Evolutionary conservation across 1,140 invertebrate species (phyloP).

Genomic region (Heliothis subflexa): DNA sequence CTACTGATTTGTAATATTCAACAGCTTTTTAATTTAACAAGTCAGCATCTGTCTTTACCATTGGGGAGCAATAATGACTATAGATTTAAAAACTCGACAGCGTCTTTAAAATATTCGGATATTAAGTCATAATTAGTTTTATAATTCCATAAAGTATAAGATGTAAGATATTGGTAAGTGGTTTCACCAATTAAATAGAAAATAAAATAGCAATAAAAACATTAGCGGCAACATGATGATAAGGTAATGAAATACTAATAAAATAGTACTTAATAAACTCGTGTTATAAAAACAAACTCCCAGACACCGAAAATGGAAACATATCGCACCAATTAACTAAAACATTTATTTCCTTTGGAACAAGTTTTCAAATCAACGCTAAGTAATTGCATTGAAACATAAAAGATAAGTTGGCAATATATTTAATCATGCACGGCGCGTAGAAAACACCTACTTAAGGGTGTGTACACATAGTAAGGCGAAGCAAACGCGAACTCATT

Average conservation of each 20-base stretch:
- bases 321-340: conserved; percentile 38
- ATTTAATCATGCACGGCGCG: conserved; percentile 38
- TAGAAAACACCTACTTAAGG: conserved; percentile 42
- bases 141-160: no score
- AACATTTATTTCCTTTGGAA: conserved; percentile 19
- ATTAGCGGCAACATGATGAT: background rate
- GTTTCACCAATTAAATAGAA: background rate
- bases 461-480: conserved; percentile 4
- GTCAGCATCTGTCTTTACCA: background rate
- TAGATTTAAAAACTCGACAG: no score
- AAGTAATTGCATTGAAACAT: conserved; percentile 44
- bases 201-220: conserved; percentile 20
- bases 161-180: no score
- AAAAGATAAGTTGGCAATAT: conserved; percentile 44
- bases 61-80: background rate
- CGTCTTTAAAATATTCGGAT: no score
- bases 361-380: conserved; percentile 42
- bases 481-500: background rate
- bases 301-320: conserved; percentile 10
- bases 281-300: conserved; percentile 21
- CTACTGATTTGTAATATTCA: background rate
- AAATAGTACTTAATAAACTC: background rate
- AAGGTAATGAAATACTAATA: background rate
- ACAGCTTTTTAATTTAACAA: background rate
- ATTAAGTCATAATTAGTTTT: no score